Evolutionary conservation across 2,113 vertebrate genomes (phyloP).

Genomic region (Morone saxatilis): DNA sequence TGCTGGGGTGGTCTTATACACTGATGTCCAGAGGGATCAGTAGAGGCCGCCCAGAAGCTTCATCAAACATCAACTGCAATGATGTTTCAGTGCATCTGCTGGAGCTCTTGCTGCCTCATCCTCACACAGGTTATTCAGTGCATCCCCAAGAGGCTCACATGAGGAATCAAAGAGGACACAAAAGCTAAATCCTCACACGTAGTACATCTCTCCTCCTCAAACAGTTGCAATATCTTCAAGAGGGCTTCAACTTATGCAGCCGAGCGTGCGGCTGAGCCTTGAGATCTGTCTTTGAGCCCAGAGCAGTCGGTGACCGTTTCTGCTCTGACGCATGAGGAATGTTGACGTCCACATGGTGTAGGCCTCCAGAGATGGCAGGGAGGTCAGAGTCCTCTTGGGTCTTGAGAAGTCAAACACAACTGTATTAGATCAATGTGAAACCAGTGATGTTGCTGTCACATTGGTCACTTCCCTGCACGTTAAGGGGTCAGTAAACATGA

Average conservation of each 20-base stretch:
- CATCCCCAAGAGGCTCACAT: slow-evolving; percentile 12
- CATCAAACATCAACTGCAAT: slow-evolving; percentile 50
- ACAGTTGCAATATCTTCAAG: not conserved
- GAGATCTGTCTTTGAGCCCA: not conserved
- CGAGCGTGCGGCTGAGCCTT: slow-evolving; percentile 14
- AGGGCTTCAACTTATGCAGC: not conserved
- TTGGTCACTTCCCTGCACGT: not conserved
- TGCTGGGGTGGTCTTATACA: not conserved
- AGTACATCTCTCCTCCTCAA: not conserved
- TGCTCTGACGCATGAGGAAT: not conserved
- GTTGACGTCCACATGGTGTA: not conserved
- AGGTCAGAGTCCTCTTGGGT: not conserved
- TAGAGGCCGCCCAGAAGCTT: slow-evolving; percentile 39
- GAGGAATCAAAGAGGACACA: slow-evolving; percentile 45
- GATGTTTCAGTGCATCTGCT: slow-evolving; percentile 12
- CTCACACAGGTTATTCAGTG: slow-evolving; percentile 28
- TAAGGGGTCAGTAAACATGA: not conserved
- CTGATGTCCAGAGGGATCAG: slow-evolving; percentile 51
- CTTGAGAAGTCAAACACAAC: not conserved
- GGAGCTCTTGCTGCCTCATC: slow-evolving; percentile 17
- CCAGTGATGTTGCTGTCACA: not conserved
- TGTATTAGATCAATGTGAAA: slow-evolving; percentile 9
- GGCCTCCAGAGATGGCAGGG: not conserved
- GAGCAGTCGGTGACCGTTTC: slow-evolving; percentile 16
- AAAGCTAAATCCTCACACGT: slow-evolving; percentile 40